Evolutionary conservation across 2,113 vertebrate genomes (phyloP), one percentile per base, ranked within the genome.

Genomic region (Salvelinus alpinus): DNA sequence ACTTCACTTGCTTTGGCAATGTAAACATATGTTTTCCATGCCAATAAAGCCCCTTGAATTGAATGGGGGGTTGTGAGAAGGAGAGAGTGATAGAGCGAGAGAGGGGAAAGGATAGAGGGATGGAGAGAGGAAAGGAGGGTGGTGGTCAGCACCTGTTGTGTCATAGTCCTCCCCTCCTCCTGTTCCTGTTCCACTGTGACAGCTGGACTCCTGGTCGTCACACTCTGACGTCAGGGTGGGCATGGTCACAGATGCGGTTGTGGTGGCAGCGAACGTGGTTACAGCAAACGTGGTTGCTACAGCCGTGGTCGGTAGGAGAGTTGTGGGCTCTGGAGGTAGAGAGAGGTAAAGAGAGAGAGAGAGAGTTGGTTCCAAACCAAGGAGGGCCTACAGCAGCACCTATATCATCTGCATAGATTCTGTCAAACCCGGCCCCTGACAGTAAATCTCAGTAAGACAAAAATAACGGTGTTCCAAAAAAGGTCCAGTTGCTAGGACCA

Each of bases 171-270:
- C 94, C 91, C 92, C 94, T 4, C 51, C 51, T 54, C 48, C 48
- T 91, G 94, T 31, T 16, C 14, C 18, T 91, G 94, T 31, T 16
- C 14, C 18, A 14, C 66, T 94, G 93, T 94, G 93, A 87, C 95
- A 95, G 90, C 90, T 93, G 71, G 91, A 92, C 79, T 93, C 92
- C 74, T 95, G 93, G 0, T 93, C 93, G 22, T 95, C 94, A 78
- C 95, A 95, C n/a, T 95, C 94, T 25, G 92, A 66, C 79, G 92
- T 92, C 3, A 93, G 92, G 0, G 92, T 80, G 73, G 92, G 74
- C 31, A 34, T 29, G 0, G 93, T 91, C 51, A 62, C 51, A 0
- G 94, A 93, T 70, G 92, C 68, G 25, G 91, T 85, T 0, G 93
- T 94, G 0, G 92, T 92, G 48, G 18, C 66, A 14, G 29, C 66